phyloP scores from a whole-genome alignment of 1,140 invertebrate genomes.

The Euura lappo region DNA sequence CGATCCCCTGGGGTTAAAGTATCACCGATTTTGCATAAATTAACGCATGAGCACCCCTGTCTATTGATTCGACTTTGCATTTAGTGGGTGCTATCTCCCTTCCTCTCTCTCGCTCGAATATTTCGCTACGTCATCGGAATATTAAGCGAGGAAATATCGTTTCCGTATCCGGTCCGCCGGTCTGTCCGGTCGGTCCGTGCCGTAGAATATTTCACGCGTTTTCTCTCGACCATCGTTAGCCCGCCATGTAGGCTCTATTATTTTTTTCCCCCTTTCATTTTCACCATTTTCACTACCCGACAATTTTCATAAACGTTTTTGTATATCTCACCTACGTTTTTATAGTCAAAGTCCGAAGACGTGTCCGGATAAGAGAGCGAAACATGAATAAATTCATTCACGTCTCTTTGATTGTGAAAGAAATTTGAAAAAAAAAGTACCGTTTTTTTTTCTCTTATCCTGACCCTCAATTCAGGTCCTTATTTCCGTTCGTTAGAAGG shows the following conservation, averaged over 20 bases:
- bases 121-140: conserved; percentile 37
- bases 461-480: no score
- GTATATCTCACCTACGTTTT: conserved; percentile 22
- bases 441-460: no score
- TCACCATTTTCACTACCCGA: conserved; percentile 11
- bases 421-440: no score
- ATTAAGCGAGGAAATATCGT: conserved; percentile 37
- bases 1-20: not conserved
- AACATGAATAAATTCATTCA: conserved; percentile 34
- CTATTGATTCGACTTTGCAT: conserved; percentile 22
- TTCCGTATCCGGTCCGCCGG: conserved; percentile 27
- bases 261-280: not conserved
- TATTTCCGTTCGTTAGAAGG: no score
- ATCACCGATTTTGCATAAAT: conserved; percentile 11
- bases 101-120: conserved; percentile 17
- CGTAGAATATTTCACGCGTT: not conserved
- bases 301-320: conserved; percentile 6
- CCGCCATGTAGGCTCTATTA: not conserved
- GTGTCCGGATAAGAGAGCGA: conserved; percentile 9
- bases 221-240: not conserved
- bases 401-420: not conserved
- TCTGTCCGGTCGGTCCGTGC: not conserved
- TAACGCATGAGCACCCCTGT: conserved; percentile 17
- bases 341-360: not conserved
- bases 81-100: conserved; percentile 11